phyloP scores from a whole-genome alignment of 2,888 invertebrate species.

The Eupithecia centaureata region DNA sequence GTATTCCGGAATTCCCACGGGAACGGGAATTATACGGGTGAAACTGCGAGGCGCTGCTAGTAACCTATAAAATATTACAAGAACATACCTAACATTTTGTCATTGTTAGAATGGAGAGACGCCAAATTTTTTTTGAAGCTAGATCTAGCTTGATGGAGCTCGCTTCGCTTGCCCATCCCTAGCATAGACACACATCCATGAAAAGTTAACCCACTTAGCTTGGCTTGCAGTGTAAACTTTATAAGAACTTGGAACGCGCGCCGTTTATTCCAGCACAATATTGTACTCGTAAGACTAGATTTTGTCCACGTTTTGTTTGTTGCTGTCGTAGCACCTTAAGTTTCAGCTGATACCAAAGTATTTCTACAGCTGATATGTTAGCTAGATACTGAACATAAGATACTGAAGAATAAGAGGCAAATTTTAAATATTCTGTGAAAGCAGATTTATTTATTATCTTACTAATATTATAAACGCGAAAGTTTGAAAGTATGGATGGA shows the following conservation, averaged over 20 bases:
- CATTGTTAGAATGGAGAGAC: background rate
- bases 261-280: background rate
- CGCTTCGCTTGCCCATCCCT: background rate
- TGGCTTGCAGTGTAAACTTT: background rate
- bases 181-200: background rate
- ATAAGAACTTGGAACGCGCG: background rate
- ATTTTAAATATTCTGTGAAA: too few relatives aligned
- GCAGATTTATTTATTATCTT: too few relatives aligned
- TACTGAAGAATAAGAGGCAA: too few relatives aligned
- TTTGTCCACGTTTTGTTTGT: constrained; percentile 4
- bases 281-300: background rate
- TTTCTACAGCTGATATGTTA: background rate
- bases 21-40: too few relatives aligned
- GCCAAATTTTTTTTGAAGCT: background rate
- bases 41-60: too few relatives aligned
- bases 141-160: too few relatives aligned
- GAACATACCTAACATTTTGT: too few relatives aligned
- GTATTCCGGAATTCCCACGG: too few relatives aligned
- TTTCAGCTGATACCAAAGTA: background rate
- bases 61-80: too few relatives aligned
- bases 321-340: background rate
- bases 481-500: too few relatives aligned
- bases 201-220: background rate
- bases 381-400: too few relatives aligned
- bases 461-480: too few relatives aligned